phyloP scores from a whole-genome alignment of 2,888 invertebrate species.

The Eumacrocentrus americanus region DNA sequence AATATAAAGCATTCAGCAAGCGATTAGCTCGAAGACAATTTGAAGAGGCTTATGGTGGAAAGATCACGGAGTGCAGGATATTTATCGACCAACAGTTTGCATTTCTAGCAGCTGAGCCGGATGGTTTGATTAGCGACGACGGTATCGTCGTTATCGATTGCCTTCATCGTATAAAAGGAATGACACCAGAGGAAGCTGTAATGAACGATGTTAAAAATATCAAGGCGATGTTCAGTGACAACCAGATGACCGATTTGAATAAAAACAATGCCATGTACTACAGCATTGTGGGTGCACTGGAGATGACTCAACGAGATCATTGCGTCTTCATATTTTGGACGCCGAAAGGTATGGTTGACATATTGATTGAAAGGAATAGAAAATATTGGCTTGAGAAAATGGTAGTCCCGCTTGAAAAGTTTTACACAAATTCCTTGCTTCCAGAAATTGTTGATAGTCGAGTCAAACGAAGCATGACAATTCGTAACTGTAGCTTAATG shows the following conservation, averaged over 20 bases:
- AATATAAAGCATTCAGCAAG: background rate
- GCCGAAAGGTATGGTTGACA: conserved; percentile 17
- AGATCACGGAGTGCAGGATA: background rate
- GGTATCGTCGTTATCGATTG: background rate
- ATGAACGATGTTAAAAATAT: background rate
- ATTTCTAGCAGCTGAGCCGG: background rate
- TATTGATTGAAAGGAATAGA: conserved; percentile 26
- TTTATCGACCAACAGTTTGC: background rate
- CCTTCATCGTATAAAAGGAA: background rate
- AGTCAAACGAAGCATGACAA: conserved; percentile 8
- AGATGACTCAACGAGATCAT: background rate
- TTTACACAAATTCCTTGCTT: conserved; percentile 29
- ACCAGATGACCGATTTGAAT: background rate
- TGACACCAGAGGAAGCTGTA: background rate
- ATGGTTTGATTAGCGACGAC: background rate
- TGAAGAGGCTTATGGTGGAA: background rate
- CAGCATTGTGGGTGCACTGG: conserved; percentile 30
- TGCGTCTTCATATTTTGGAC: conserved; percentile 28
- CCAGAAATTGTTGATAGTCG: conserved; percentile 33
- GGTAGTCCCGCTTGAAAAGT: conserved; percentile 15
- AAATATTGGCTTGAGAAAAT: conserved; percentile 31
- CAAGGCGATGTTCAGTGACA: background rate
- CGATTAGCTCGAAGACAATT: background rate
- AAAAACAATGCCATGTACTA: background rate
- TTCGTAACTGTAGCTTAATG: too few relatives aligned